Evolutionary conservation across 2,113 vertebrate species (phyloP), one percentile per base, ranked within the genome.

Genomic region (Thunnus thynnus): DNA sequence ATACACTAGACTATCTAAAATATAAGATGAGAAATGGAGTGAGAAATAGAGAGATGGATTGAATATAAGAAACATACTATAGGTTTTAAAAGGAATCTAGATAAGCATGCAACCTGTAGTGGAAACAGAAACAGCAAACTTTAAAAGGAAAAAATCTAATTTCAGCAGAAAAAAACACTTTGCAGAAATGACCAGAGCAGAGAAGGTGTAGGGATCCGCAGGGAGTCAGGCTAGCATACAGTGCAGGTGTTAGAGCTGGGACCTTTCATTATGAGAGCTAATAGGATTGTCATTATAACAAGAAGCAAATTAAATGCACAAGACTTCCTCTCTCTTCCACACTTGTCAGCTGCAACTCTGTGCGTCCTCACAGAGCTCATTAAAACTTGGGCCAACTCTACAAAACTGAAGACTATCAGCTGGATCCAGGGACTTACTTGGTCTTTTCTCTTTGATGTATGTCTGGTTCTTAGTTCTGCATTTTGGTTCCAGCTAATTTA

Each of bases 251-350:
- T 18, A 61, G 44, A 51, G 48, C 76, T 20, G 55, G 78, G 80
- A 78, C 76, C 72, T 86, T 82, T 86, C 55, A 89, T 82, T 68
- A 69, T n/a, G 16, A 51, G 46, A 73, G 75, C 58, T 87, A 84
- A 87, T 66, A 62, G 46, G 73, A 70, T 60, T 5, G 7, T 76
- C 62, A 80, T 76, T 71, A 74, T 48, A 44, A 88, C 62, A 75
- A 82, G 69, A 67, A 27, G 60, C 57, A 84, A 76, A 89, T 82
- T 70, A 89, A 80, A 82, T 20, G 51, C 2, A 0, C 32, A 32
- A 81, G 76, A 78, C 61, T 61, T 75, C 52, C 64, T 72, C 76
- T 55, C 22, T 48, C 58, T 44, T 76, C 48, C 58, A 57, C 55
- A 61, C 46, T 27, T 76, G 46, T 79, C 76, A 74, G 50, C 58